Evolutionary conservation across 1,140 invertebrate species (phyloP).

Genomic region (Tachypleus tridentatus): DNA sequence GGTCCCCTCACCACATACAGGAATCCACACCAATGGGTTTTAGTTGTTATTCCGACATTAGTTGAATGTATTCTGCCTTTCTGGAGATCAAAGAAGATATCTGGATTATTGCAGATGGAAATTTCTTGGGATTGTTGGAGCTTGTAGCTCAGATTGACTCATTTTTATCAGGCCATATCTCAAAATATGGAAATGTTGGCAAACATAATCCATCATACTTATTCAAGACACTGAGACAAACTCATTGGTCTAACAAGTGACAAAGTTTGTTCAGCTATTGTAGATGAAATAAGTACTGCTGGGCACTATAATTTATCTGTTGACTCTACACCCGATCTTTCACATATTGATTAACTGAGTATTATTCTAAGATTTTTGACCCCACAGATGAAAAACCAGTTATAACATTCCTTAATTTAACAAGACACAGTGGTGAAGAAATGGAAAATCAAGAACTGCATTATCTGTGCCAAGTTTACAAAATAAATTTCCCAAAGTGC

Average conservation of each 20-base stretch:
- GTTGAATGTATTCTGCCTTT: constrained; percentile 20
- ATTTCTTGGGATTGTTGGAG: constrained; percentile 22
- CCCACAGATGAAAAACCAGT: background rate
- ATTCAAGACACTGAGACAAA: constrained; percentile 6
- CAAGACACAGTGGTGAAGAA: background rate
- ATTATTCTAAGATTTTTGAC: constrained; percentile 6
- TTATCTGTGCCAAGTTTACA: background rate
- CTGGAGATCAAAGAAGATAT: constrained; percentile 21
- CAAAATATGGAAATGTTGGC: constrained; percentile 7
- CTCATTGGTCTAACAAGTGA: constrained; percentile 6
- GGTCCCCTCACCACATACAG: no score
- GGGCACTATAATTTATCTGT: constrained; percentile 7
- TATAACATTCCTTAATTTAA: background rate
- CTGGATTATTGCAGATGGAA: constrained; percentile 23
- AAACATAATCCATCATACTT: constrained; percentile 11
- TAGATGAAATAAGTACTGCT: constrained; percentile 6
- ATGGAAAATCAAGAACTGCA: constrained; percentile 1
- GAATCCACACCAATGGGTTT: constrained; percentile 1
- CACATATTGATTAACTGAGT: background rate
- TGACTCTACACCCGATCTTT: constrained; percentile 10
- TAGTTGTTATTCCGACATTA: constrained; percentile 21
- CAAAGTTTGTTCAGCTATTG: background rate
- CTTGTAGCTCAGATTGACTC: constrained; percentile 21
- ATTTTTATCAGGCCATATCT: constrained; percentile 21
- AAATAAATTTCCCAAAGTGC: no score